Conservation (phyloP, 2,113 vertebrate species). For the Triplophysa dalaica region DNA sequence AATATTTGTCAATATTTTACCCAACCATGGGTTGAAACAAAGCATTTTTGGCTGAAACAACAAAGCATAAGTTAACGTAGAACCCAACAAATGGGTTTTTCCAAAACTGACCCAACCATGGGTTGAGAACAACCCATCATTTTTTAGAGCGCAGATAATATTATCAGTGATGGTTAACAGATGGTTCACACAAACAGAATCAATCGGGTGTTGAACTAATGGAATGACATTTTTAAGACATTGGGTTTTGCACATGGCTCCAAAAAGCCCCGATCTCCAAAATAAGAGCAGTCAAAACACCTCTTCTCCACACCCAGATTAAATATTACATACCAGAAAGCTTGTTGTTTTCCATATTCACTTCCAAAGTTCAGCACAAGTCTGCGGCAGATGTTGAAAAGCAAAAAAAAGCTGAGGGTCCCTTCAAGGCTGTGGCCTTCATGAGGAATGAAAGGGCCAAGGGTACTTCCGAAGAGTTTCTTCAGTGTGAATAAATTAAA, state of each 20-base stretch:
- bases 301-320: not conserved
- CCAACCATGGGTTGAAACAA: no score
- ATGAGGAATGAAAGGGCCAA: not conserved
- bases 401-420: not conserved
- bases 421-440: constrained; percentile 5
- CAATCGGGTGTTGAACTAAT: not conserved
- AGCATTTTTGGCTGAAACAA: no score
- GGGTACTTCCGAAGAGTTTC: not conserved
- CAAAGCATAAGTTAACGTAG: no score
- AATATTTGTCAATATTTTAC: no score
- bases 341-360: constrained; percentile 9
- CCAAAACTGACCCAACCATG: no score
- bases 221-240: not conserved
- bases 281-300: not conserved
- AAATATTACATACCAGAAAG: constrained; percentile 1
- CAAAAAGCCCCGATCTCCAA: not conserved
- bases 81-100: no score
- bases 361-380: constrained; percentile 24
- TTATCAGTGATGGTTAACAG: constrained; percentile 7
- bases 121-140: no score
- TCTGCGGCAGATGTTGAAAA: constrained; percentile 5
- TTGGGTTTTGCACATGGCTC: not conserved
- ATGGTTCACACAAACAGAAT: not conserved
- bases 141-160: not conserved
- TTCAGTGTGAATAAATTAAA: not conserved